phyloP scores from a whole-genome alignment of 2,888 invertebrate genomes.

The Chrysolina haemoptera region DNA sequence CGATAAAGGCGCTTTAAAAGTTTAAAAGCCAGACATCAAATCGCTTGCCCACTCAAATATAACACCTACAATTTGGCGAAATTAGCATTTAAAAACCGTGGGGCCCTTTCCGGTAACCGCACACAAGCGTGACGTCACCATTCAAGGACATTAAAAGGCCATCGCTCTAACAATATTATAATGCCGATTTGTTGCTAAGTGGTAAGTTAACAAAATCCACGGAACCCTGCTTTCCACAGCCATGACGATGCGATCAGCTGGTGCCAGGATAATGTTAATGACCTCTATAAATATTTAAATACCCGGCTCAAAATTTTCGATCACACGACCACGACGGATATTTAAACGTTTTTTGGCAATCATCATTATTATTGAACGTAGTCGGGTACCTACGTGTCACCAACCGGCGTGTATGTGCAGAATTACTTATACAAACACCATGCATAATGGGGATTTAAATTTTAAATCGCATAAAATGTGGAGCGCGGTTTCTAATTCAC shows the following conservation, averaged over 20 bases:
- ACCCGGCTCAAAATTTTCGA: constrained; percentile 30
- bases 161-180: constrained; percentile 36
- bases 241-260: constrained; percentile 37
- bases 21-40: constrained; percentile 44
- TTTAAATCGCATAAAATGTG: constrained; percentile 38
- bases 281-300: constrained; percentile 45
- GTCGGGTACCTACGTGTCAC: constrained; percentile 31
- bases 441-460: constrained; percentile 39
- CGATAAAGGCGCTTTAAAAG: constrained; percentile 41
- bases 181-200: constrained; percentile 40
- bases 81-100: constrained; percentile 49
- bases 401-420: not conserved
- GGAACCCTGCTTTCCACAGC: not conserved
- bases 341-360: constrained; percentile 1
- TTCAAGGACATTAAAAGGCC: constrained; percentile 48
- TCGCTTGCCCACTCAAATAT: constrained; percentile 40
- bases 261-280: constrained; percentile 43
- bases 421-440: constrained; percentile 30
- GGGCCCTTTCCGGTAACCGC: constrained; percentile 47
- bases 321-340: constrained; percentile 12
- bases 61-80: constrained; percentile 45
- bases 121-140: constrained; percentile 35
- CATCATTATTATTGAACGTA: constrained; percentile 2
- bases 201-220: constrained; percentile 35
- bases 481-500: constrained; percentile 31